Base-by-base conservation (phyloP, 2,113 vertebrate species). In the pig (Sus scrofa) region DNA sequence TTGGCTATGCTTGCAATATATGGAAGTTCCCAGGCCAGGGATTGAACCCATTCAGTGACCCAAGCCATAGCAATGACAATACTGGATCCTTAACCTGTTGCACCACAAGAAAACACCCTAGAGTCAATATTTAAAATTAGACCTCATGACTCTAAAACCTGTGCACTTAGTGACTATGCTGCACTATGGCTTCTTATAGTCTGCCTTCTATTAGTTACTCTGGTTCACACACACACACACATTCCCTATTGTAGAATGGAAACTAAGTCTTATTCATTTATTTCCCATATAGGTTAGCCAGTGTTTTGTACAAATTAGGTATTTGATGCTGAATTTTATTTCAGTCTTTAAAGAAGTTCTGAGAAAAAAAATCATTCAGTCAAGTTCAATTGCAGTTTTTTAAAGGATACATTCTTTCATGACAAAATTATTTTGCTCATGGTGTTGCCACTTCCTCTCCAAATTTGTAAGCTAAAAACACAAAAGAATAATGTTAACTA, bases 321-420 rank as follows among this genome's bases (percentile, higher is more conserved):
- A 91, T 86, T 58, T 91, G 37, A 12, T 52, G 22, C 24, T 94
- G 19, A 37, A 89, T 92, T 85, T 91, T 15, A 95, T 37, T 90
- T 92, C 30, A 78, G 32, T 89, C 26, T 90, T 86, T 90, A 83
- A 87, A 97, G 24, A 95, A 71, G 75, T 67, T 89, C 68, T 26
- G 60, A 92, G n/a, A 3, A 39, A 82, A 85, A 87, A 74, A 97
- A 79, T 24, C 56, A 74, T 27, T 75, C 8, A 32, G 60, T 73
- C 52, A 86, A 81, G 1, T 70, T 92, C 79, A 86, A 94, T 96
- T 97, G 37, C 91, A 94, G 24, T 50, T 94, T 97, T 98, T 98
- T 97, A 98, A 99, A 99, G 99, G 99, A 99, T 99, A 99, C 99
- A 99, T 96, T 99, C 99, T 98, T 99, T 99, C 99, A 99, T 99